Base-by-base conservation (phyloP, 2,888 invertebrate species). In the Leucoptera coffeella region DNA sequence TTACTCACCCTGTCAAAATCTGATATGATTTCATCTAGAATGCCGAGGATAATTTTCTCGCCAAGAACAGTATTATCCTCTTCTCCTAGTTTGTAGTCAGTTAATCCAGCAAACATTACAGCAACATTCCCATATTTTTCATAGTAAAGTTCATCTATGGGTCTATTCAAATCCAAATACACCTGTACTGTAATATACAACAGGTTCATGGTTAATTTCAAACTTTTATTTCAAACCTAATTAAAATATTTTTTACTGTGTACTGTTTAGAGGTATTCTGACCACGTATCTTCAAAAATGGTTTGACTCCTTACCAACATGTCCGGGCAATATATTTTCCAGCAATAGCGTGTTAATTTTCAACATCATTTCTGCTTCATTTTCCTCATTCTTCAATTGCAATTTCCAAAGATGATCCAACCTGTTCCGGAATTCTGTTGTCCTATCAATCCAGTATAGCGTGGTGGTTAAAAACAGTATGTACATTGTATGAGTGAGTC, bases 61-160 rank as follows among this genome's bases (percentile, higher is more conserved):
- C 75, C 75, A 25, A 78, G 59, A 30, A 86, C 85, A 28, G 81
- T 76, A 22, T 79, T 75, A 19, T 72, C 65, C 36, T 77, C 74
- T n/a, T 76, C 65, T n/a, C 74, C 74, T n/a, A 77, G 44, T 40
- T 83, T 80, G 50, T 84, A 87, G 46, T 87, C 87, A 10, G 87
- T 87, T 24, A 96, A 78, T 0, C 93, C 88, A 0, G 96, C 96
- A 57, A 96, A 96, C 92, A 96, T 94, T 0, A 96, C 93, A 2
- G 92, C 88, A 0, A 93, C 92, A 39, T 84, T 81, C 28, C 82
- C 81, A 46, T 95, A 93, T 33, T 85, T 82, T 50, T 93, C 87
- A 40, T 88, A 86, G 50, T 94, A 94, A 3, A 92, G 71, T 36
- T 89, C 87, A 28, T 82, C 80, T 29, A 78, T 71, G 23, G 75